Conservation (phyloP, 2,113 vertebrate species). For the Rana temporaria region DNA sequence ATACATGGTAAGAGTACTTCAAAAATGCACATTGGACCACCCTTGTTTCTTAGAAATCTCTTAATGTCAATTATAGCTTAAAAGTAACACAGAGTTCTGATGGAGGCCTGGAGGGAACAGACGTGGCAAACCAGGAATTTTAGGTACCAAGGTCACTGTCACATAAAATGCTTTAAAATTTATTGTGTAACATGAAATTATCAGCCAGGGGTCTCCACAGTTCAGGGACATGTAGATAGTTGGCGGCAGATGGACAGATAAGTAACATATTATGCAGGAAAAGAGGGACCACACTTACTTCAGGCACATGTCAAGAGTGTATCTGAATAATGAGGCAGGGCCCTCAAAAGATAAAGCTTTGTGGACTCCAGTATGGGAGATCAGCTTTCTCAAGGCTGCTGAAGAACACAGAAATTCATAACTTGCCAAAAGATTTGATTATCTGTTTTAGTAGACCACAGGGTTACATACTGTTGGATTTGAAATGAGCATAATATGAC, state of each 20-base stretch:
- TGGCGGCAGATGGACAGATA: constrained; percentile 50
- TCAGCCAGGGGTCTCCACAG: constrained; percentile 56
- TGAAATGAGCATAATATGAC: not conserved
- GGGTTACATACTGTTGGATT: not conserved
- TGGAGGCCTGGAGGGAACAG: constrained; percentile 59
- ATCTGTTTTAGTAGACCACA: not conserved
- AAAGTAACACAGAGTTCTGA: constrained; percentile 17
- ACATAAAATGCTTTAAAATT: constrained; percentile 59
- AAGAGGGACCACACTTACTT: constrained; percentile 77
- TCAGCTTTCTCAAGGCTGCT: constrained; percentile 69
- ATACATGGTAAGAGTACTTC: constrained; percentile 59
- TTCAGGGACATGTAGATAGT: constrained; percentile 76
- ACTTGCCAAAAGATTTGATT: constrained; percentile 23
- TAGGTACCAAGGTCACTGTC: constrained; percentile 73
- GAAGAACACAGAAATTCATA: constrained; percentile 3
- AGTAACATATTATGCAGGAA: constrained; percentile 49
- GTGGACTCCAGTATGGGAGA: constrained; percentile 65
- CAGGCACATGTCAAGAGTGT: constrained; percentile 78
- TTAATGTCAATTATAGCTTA: constrained; percentile 48
- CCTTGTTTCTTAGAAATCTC: constrained; percentile 56
- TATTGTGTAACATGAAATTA: constrained; percentile 57
- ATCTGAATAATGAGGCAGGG: constrained; percentile 68
- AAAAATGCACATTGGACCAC: constrained; percentile 68
- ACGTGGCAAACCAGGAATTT: constrained; percentile 64
- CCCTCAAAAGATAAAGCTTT: constrained; percentile 53